Conservation (phyloP, 2,113 vertebrate genomes). For the Pomatostomus ruficeps region DNA sequence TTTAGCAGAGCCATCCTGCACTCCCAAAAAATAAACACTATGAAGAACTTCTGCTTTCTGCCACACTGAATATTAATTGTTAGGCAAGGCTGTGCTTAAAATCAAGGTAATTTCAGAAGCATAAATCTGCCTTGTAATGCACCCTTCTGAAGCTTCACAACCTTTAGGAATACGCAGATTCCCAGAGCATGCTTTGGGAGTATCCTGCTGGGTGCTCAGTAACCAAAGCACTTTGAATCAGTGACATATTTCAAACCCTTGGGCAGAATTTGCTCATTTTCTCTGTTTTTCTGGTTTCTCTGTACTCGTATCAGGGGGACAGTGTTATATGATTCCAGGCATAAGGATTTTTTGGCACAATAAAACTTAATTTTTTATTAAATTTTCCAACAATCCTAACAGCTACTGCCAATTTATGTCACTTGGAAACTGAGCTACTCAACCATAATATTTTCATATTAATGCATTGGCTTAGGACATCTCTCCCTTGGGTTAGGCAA, state of each 20-base stretch:
- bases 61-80: too few species aligned
- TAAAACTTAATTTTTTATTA: background rate
- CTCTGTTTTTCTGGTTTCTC: background rate
- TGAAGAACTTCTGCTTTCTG: background rate
- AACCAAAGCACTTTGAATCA: background rate
- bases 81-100: background rate
- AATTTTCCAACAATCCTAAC: background rate
- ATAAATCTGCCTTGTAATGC: background rate
- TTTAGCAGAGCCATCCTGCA: background rate
- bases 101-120: background rate
- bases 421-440: background rate
- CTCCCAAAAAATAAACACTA: background rate
- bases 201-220: background rate
- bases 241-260: background rate
- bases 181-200: background rate
- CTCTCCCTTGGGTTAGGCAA: background rate
- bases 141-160: background rate
- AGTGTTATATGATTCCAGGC: background rate
- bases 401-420: conserved; percentile 7
- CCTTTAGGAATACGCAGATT: background rate
- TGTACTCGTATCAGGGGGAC: background rate
- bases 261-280: background rate
- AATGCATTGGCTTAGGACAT: background rate
- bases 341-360: background rate
- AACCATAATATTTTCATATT: conserved; percentile 15